A percentile compares a stretch with the other conserved stretches of the same genome.
Evolutionary conservation across 2,797 vertebrate genomes (phyloP).

Genomic region (Poeciliopsis turneri): DNA sequence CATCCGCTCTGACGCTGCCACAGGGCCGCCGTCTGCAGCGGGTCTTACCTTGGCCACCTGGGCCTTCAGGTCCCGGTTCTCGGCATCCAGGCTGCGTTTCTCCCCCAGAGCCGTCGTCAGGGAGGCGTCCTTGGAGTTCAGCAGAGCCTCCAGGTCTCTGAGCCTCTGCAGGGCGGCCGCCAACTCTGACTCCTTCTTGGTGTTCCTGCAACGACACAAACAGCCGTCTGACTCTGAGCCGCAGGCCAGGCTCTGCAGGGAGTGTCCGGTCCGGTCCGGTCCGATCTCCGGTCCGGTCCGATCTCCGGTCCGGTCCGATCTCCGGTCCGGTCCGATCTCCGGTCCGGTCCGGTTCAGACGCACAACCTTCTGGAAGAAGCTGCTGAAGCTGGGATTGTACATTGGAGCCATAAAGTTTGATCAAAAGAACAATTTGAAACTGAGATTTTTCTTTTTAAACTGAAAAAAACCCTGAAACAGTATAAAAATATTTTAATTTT

Average conservation of each 20-base stretch:
- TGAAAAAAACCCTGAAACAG: no score
- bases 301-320: neutral
- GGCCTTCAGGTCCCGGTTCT: conserved; percentile 87
- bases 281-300: neutral
- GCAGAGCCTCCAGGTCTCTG: conserved; percentile 93
- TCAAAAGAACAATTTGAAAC: no score
- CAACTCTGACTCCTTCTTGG: conserved; percentile 92
- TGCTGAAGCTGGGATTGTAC: neutral
- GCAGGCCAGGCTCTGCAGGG: neutral
- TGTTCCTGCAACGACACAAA: conserved; percentile 80
- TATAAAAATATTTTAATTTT: no score
- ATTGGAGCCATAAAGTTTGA: no score
- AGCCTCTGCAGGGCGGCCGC: conserved; percentile 85
- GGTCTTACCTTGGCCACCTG: conserved; percentile 91
- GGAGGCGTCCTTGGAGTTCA: conserved; percentile 95
- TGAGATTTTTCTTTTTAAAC: no score
- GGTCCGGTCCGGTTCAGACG: neutral
- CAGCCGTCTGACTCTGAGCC: neutral
- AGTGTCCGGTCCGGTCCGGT: neutral
- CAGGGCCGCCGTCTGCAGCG: neutral
- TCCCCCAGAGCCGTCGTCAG: conserved; percentile 91
- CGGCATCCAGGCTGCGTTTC: conserved; percentile 89
- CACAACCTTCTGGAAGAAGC: neutral
- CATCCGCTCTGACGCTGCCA: neutral
- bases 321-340: no score